phyloP scores from a whole-genome alignment of 2,888 invertebrate genomes.

The Idaea aversata region DNA sequence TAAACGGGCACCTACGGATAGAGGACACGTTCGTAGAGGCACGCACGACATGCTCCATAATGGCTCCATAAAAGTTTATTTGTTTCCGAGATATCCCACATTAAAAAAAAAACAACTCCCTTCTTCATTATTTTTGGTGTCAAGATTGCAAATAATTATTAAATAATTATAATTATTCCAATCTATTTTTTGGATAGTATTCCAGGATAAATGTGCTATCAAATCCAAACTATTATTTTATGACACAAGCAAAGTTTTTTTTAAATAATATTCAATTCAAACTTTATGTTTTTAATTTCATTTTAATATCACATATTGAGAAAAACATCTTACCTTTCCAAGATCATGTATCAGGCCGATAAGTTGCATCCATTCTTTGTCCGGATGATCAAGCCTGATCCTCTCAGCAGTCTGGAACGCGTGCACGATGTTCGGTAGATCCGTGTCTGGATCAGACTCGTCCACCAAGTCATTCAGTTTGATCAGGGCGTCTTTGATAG shows the following conservation, averaged over 20 bases:
- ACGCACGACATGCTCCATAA: too few relatives aligned
- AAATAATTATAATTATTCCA: too few relatives aligned
- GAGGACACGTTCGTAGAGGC: too few relatives aligned
- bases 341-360: conserved; percentile 97
- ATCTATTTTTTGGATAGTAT: too few relatives aligned
- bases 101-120: too few relatives aligned
- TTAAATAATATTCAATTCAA: too few relatives aligned
- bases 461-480: conserved; percentile 94
- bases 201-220: too few relatives aligned
- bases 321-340: conserved; percentile 85
- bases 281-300: not conserved
- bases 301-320: not conserved
- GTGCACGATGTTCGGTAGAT: conserved; percentile 96
- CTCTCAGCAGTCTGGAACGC: conserved; percentile 98
- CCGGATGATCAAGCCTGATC: conserved; percentile 90
- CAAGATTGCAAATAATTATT: too few relatives aligned
- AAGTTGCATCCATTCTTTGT: conserved; percentile 96
- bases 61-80: too few relatives aligned
- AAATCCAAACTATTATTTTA: conserved; percentile 48
- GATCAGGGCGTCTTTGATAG: conserved; percentile 91
- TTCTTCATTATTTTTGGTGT: too few relatives aligned
- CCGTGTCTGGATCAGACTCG: conserved; percentile 97
- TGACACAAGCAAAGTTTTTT: not conserved
- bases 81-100: too few relatives aligned
- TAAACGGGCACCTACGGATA: too few relatives aligned